Conservation (phyloP, 2,797 vertebrate species). For the Dendrocincla tyrannina region DNA sequence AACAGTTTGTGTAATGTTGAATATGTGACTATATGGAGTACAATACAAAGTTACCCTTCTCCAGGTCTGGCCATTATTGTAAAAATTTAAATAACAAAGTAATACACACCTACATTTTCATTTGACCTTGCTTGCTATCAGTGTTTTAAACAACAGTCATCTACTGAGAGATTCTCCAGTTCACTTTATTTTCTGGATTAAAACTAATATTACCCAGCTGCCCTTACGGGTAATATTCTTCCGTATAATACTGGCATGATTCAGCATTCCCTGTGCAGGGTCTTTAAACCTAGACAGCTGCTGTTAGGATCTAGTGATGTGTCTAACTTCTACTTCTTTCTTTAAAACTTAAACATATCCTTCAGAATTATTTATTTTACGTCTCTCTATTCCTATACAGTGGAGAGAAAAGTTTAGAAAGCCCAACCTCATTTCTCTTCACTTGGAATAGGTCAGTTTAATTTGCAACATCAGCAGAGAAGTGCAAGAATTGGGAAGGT, state of each 20-base stretch:
- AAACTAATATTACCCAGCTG: background rate
- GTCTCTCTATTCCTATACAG: background rate
- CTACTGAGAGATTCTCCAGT: background rate
- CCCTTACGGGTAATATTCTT: background rate
- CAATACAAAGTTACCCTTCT: background rate
- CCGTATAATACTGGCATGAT: background rate
- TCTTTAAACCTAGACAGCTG: background rate
- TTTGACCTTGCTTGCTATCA: background rate
- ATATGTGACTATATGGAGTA: background rate
- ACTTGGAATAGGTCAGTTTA: background rate
- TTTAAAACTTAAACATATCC: background rate
- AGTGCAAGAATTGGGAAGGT: background rate
- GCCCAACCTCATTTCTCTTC: background rate
- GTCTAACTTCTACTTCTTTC: background rate
- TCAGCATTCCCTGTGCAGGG: background rate
- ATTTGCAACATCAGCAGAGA: background rate
- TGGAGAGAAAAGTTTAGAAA: background rate
- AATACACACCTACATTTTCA: background rate
- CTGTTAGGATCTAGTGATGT: background rate
- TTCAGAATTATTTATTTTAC: background rate
- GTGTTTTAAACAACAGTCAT: background rate
- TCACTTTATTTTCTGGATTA: background rate
- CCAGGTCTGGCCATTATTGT: background rate
- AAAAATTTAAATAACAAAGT: background rate
- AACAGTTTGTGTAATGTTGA: background rate